Conservation (phyloP, 2,888 invertebrate species). For the Netelia melanura region DNA sequence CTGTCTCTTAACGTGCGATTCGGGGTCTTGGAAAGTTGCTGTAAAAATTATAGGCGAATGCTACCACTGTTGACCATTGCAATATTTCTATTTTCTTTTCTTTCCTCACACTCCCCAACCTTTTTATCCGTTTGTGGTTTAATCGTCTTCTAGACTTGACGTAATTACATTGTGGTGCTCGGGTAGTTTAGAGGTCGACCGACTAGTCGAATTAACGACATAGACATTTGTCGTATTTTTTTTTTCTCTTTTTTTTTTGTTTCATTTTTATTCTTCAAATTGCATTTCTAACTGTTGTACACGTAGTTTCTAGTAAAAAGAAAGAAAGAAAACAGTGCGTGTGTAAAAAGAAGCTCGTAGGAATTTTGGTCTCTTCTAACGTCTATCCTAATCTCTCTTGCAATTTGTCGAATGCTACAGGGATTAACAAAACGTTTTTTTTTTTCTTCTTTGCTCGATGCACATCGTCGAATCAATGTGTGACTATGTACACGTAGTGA, state of each 20-base stretch:
- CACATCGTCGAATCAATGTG: background rate
- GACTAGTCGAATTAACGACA: slow-evolving; percentile 37
- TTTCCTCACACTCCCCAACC: slow-evolving; percentile 9
- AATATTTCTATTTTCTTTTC: slow-evolving; percentile 25
- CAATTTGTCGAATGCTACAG: slow-evolving; percentile 39
- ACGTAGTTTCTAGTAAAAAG: slow-evolving; percentile 51
- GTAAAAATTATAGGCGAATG: slow-evolving; percentile 54
- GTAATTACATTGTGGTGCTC: slow-evolving; percentile 58
- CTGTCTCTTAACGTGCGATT: slow-evolving; percentile 27
- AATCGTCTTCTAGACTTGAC: slow-evolving; percentile 56
- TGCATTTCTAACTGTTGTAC: slow-evolving; percentile 56
- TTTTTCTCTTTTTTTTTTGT: slow-evolving; percentile 5
- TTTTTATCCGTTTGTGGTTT: slow-evolving; percentile 46
- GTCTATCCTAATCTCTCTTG: slow-evolving; percentile 1
- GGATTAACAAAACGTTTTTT: slow-evolving; percentile 27
- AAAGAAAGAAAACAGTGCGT: background rate
- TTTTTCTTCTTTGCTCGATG: background rate
- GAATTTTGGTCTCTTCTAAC: slow-evolving; percentile 7
- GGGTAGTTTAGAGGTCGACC: slow-evolving; percentile 62
- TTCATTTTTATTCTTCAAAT: slow-evolving; percentile 33
- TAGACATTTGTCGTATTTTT: slow-evolving; percentile 40
- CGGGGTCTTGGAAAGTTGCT: slow-evolving; percentile 36
- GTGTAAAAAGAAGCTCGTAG: slow-evolving; percentile 39
- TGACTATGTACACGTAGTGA: slow-evolving; percentile 11
- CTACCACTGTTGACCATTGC: slow-evolving; percentile 35